A percentile compares a stretch with the other conserved stretches of the same genome.
phyloP scores from a whole-genome alignment of 2,888 invertebrate species.

The Patella ulyssiponensis region DNA sequence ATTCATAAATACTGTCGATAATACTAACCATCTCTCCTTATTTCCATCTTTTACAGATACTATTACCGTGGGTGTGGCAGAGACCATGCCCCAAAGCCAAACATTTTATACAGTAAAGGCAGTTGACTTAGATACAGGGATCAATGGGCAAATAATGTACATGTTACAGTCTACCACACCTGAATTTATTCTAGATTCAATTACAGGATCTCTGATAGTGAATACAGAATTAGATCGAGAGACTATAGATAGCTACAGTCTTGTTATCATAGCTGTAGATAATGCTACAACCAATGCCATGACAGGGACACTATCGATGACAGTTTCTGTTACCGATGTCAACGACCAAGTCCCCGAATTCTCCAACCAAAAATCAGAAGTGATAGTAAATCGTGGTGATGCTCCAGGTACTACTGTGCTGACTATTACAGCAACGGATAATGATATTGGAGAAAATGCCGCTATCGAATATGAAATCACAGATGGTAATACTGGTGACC shows the following conservation, averaged over 20 bases:
- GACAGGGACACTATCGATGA: neutral
- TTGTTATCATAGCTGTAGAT: neutral
- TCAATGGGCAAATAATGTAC: slow-evolving; percentile 87
- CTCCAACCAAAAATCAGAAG: neutral
- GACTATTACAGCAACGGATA: slow-evolving; percentile 37
- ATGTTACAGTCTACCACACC: slow-evolving; percentile 71
- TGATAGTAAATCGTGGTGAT: slow-evolving; percentile 19
- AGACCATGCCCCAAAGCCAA: slow-evolving; percentile 88
- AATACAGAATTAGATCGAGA: slow-evolving; percentile 12
- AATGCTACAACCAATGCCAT: neutral
- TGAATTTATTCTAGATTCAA: slow-evolving; percentile 35
- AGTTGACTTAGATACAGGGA: slow-evolving; percentile 87
- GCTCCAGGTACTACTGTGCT: slow-evolving; percentile 27
- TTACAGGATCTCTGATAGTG: slow-evolving; percentile 34
- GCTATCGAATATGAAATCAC: slow-evolving; percentile 36
- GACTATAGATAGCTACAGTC: neutral
- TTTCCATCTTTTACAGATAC: slow-evolving; percentile 81
- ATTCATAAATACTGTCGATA: slow-evolving; percentile 86
- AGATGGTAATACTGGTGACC: slow-evolving; percentile 33
- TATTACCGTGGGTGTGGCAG: slow-evolving; percentile 82
- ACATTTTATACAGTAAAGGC: slow-evolving; percentile 84
- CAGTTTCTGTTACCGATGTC: neutral
- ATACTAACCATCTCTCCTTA: slow-evolving; percentile 82
- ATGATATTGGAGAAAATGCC: slow-evolving; percentile 43
- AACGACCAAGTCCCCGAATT: neutral